Base-by-base conservation (phyloP, 2,888 invertebrate species). In the Heliconius charithonia region DNA sequence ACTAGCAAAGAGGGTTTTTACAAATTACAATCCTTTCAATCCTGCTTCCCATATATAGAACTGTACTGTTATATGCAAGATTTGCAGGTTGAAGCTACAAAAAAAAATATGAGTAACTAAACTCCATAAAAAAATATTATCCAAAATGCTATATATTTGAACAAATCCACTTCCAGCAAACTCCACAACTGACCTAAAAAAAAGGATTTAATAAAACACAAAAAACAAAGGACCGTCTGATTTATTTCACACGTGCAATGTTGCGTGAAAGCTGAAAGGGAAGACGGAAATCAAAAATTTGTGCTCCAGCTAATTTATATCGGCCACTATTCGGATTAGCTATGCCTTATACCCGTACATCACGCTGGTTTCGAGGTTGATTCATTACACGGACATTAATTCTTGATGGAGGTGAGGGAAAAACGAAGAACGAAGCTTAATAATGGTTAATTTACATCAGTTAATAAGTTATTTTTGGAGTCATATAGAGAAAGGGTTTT, bases 311-410 rank as follows among this genome's bases (percentile, higher is more conserved):
- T 77, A 77, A 77, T 77, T 77, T 73, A 73, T 77, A 73, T 73
- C 59, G 41, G 67, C 67, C 73, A 67, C 73, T 7, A 51, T 22
- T 51, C 72, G 67, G 73, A 77, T 77, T 77, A 70, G 62, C 84
- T 83, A 85, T 83, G 83, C 82, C 83, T 82, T 83, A 83, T 83
- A 51, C 51, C 51, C 22, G 19, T 51, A 83, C 85, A 86, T 86
- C 85, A 86, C 83, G 82, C 86, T 90, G 90, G 92, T 93, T 92
- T 92, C 91, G 91, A 85, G 83, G 87, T 91, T 92, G 92, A 92
- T 91, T 93, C 92, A 93, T 92, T 92, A 91, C 87, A 82, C 86
- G 86, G 86, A 87, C 91, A 92, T 92, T 92, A 92, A 92, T 92
- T 91, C 91, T 88, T 84, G 87, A 87, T 87, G 86, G 67, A 77